Conservation (phyloP, 2,113 vertebrate genomes). For the Xiphophorus hellerii region DNA sequence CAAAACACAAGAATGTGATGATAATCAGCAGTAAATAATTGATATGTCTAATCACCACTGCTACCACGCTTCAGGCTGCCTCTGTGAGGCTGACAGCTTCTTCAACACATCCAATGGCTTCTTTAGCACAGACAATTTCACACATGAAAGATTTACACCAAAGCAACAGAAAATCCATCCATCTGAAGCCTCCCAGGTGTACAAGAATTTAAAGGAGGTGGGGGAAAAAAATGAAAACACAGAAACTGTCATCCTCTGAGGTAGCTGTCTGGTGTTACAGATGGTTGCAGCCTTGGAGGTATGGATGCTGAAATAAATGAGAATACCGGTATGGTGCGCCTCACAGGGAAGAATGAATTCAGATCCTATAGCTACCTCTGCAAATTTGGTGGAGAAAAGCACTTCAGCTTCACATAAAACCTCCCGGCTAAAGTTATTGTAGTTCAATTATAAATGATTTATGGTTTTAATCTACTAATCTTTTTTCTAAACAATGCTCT, state of each 20-base stretch:
- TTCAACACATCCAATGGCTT: conserved; percentile 61
- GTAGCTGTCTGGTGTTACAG: conserved; percentile 46
- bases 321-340: conserved; percentile 28
- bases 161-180: conserved; percentile 41
- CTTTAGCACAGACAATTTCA: conserved; percentile 73
- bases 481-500: too few species aligned
- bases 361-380: conserved; percentile 18
- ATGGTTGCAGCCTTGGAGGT: conserved; percentile 46
- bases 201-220: conserved; percentile 23
- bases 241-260: conserved; percentile 41
- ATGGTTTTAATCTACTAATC: too few species aligned
- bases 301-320: conserved; percentile 38
- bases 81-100: conserved; percentile 39
- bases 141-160: conserved; percentile 70
- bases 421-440: not conserved
- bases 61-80: conserved; percentile 21
- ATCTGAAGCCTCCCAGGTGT: conserved; percentile 36
- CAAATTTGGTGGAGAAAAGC: conserved; percentile 7
- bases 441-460: not conserved
- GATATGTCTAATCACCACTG: conserved; percentile 18
- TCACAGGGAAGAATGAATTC: conserved; percentile 30
- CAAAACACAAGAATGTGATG: not conserved
- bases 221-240: conserved; percentile 2
- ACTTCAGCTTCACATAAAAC: conserved; percentile 2
- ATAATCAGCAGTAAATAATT: conserved; percentile 13